Conservation (phyloP, 2,797 vertebrate genomes). For the Scolopax rusticola region DNA sequence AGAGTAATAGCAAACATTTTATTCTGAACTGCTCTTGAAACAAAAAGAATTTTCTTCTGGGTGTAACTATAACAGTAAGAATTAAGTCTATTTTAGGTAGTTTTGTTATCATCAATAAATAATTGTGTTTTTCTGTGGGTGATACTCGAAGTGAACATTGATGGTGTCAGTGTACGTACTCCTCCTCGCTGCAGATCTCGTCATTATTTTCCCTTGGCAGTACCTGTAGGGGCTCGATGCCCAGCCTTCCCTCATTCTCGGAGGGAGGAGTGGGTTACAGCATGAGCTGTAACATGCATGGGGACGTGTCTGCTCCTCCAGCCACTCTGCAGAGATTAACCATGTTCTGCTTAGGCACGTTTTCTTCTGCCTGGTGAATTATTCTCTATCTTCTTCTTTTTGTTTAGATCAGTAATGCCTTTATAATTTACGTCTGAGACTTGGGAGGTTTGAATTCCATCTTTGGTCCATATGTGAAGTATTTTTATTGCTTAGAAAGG, state of each 20-base stretch:
- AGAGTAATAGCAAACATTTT: background rate
- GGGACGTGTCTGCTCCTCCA: background rate
- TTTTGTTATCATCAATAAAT: constrained; percentile 1
- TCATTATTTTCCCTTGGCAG: background rate
- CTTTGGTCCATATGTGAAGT: background rate
- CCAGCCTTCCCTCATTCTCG: background rate
- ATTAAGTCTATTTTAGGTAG: background rate
- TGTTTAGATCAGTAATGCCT: background rate
- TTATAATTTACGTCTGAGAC: background rate
- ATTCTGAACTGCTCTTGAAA: background rate
- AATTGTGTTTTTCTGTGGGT: background rate
- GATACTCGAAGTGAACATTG: background rate
- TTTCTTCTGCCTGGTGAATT: background rate
- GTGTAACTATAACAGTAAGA: background rate
- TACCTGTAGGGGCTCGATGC: background rate
- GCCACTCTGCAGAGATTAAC: background rate
- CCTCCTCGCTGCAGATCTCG: background rate
- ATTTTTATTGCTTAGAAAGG: background rate
- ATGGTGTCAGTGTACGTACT: background rate
- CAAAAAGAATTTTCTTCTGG: background rate
- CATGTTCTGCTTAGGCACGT: background rate
- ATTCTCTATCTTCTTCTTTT: background rate
- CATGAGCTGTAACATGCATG: background rate
- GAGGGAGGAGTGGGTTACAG: background rate
- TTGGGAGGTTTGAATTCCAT: background rate